Evolutionary conservation across 2,113 vertebrate genomes (phyloP), one percentile per base, ranked within the genome.

Genomic region (Paratilapia polleni): DNA sequence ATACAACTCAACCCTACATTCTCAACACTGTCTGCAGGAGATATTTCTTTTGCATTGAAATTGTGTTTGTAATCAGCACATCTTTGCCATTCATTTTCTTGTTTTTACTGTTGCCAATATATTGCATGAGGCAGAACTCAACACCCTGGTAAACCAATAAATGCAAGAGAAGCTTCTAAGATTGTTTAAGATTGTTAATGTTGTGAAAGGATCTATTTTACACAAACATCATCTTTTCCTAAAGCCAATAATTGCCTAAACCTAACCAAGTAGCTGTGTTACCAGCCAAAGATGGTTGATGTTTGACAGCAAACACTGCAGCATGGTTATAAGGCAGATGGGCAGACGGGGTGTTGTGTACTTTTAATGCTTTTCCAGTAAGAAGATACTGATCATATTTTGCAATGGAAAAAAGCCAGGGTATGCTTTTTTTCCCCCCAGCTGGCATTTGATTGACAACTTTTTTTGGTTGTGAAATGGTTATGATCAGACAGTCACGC

Each of bases 401-500:
- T 66, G 36, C 62, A 43, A 22, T 14, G n/a, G 36, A 62, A 34
- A 36, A 34, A 34, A 62, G 5, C 1, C 17, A 62, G 61, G n/a
- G 19, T 36, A 36, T 36, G 6, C 0, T 41, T 22, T 4, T 14
- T 1, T 0, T 5, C 4, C 4, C 5, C 19, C 9, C 34, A 22
- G 8, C 34, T 64, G 62, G 8, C 2, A 2, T 36, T 36, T 36
- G 34, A 41, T 22, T 41, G 41, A 22, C n/a, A 15, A 2, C 13
- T 24, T 41, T 64, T 38, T 64, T 41, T 22, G 36, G 36, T 64
- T 12, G n/a, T 64, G 36, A 8, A 24, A 41, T 41, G n/a, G 4
- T 64, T 12, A 41, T 41, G 36, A 24, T 41, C 36, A 24, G n/a
- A 66, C 41, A 66, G 41, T 43, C n/a, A 66, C 28, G 24, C 24